These are phyloP conservation scores for Elgaria multicarinata DNA, from an alignment of 2,113 vertebrate genomes.

Conservation along the genomic window DNA sequence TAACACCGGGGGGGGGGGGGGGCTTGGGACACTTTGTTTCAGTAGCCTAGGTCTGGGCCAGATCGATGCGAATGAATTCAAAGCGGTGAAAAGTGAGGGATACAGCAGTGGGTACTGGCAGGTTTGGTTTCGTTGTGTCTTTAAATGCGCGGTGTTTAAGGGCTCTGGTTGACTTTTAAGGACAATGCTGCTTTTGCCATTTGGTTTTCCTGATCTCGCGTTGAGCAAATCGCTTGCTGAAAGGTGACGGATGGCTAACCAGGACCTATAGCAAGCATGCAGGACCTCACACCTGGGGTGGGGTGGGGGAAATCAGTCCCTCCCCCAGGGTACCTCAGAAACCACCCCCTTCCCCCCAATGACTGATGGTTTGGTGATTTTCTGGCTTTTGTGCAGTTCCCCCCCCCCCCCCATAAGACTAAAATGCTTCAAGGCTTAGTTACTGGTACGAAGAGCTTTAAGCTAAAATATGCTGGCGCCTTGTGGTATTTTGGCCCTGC, in stretches of 20 bases:
- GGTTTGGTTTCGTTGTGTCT: constrained; percentile 8
- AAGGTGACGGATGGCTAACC: constrained; percentile 33
- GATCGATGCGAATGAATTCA: not conserved
- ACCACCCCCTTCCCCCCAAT: too few species aligned
- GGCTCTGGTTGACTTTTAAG: constrained; percentile 51
- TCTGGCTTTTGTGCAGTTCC: too few species aligned
- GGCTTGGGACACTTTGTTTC: not conserved
- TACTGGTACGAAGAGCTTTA: too few species aligned
- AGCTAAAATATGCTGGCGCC: too few species aligned
- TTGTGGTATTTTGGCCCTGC: too few species aligned
- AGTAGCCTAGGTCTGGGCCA: not conserved
- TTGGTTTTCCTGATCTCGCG: constrained; percentile 50
- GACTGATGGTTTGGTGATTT: too few species aligned
- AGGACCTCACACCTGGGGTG: too few species aligned
- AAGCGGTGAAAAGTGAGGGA: constrained; percentile 17
- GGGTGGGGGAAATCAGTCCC: too few species aligned
- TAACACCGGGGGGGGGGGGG: not conserved
- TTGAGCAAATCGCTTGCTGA: constrained; percentile 11
- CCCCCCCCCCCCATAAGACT: too few species aligned
- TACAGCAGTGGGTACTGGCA: constrained; percentile 34
- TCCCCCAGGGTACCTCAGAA: too few species aligned
- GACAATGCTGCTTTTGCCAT: constrained; percentile 8
- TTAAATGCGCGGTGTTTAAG: not conserved
- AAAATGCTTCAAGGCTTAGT: too few species aligned
- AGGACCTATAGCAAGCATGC: not conserved